A percentile compares a stretch with the other conserved stretches of the same genome.
Conservation (phyloP, 2,797 vertebrate genomes). For the Erpetoichthys calabaricus region DNA sequence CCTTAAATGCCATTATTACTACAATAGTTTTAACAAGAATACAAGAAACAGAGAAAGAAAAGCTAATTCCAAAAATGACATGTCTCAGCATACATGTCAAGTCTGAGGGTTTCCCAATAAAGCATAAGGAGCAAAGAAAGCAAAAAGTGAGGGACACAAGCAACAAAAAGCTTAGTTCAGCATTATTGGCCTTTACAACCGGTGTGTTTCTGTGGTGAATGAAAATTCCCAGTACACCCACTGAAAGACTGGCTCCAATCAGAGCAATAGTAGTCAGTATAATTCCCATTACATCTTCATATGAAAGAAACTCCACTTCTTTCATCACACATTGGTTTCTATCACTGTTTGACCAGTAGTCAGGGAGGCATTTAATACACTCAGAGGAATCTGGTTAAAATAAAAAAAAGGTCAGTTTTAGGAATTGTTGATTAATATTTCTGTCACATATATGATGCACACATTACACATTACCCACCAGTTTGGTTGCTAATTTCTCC, state of each 20-base stretch:
- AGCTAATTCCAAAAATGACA: constrained; percentile 31
- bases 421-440: no score
- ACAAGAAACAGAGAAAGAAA: constrained; percentile 30
- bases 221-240: no score
- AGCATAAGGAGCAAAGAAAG: constrained; percentile 26
- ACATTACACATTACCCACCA: no score
- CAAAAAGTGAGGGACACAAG: constrained; percentile 29
- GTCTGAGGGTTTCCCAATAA: constrained; percentile 21
- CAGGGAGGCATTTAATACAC: constrained; percentile 22
- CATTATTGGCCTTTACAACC: constrained; percentile 26
- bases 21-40: constrained; percentile 32
- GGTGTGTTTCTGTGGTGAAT: constrained; percentile 11
- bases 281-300: constrained; percentile 20
- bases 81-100: constrained; percentile 33
- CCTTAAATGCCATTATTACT: constrained; percentile 30
- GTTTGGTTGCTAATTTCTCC: no score
- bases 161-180: constrained; percentile 30
- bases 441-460: no score
- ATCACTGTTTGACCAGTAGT: constrained; percentile 28
- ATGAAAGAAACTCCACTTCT: constrained; percentile 26
- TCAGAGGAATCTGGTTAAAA: no score
- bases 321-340: constrained; percentile 21
- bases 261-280: constrained; percentile 23
- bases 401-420: no score
- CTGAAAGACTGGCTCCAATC: constrained; percentile 23